phyloP scores from a whole-genome alignment of 2,113 vertebrate species.

The Pterocles burchelli region DNA sequence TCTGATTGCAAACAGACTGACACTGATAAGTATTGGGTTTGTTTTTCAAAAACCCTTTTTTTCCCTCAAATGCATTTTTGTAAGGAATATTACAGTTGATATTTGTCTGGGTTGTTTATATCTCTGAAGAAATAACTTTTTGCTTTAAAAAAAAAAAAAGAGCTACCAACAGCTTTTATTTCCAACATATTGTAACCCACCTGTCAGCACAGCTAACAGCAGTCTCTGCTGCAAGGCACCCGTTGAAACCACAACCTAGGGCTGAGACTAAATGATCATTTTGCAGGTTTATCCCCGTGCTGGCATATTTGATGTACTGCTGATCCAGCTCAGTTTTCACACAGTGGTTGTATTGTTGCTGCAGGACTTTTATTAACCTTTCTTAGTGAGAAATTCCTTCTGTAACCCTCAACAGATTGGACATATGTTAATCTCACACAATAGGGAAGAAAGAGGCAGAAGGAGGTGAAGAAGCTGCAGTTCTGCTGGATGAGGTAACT shows the following conservation, averaged over 20 bases:
- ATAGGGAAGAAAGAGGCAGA: not conserved
- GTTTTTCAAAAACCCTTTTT: not conserved
- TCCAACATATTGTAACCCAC: not conserved
- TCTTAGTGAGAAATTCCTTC: not conserved
- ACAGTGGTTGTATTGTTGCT: slow-evolving; percentile 31
- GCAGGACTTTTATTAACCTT: slow-evolving; percentile 50
- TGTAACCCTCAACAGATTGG: slow-evolving; percentile 12
- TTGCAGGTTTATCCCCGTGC: not conserved
- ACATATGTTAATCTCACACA: not conserved
- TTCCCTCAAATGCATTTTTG: not conserved
- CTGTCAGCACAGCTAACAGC: not conserved
- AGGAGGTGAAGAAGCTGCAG: not conserved
- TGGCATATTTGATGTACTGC: slow-evolving; percentile 35
- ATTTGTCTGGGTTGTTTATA: not conserved
- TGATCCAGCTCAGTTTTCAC: slow-evolving; percentile 64
- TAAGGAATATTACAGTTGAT: not conserved
- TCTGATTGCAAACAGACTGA: not conserved
- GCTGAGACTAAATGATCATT: not conserved
- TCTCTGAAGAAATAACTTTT: not conserved
- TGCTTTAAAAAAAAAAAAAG: not conserved
- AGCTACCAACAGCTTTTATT: slow-evolving; percentile 19
- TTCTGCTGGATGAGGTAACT: not conserved
- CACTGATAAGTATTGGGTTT: not conserved
- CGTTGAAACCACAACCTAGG: slow-evolving; percentile 19
- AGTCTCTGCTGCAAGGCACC: not conserved